Percentiles rank a stretch among this genome's conserved stretches.
These are phyloP conservation scores for Tipula lateralis DNA, from an alignment of 2,888 invertebrate genomes.

Conservation along the genomic window DNA sequence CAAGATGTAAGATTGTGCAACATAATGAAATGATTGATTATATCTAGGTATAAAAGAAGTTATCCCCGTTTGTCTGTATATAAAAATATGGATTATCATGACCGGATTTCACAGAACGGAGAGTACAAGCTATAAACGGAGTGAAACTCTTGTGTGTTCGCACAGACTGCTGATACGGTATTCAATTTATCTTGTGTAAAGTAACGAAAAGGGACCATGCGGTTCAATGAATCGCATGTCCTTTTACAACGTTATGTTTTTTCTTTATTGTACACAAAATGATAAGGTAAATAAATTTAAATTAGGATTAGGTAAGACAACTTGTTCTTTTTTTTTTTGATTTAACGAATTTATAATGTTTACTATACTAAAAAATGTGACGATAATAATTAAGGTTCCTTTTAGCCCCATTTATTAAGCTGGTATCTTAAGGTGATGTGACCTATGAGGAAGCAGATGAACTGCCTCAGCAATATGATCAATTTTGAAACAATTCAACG, in stretches of 20 bases:
- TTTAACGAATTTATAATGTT: background rate
- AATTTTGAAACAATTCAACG: too few species aligned
- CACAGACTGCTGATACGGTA: background rate
- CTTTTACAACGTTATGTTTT: background rate
- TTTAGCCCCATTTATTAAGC: too few species aligned
- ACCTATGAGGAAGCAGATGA: too few species aligned
- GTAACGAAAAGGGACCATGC: background rate
- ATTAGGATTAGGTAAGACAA: background rate
- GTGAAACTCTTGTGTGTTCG: background rate
- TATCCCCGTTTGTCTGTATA: background rate
- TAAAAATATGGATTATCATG: conserved; percentile 15
- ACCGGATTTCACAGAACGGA: background rate
- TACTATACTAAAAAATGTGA: too few species aligned
- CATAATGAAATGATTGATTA: background rate
- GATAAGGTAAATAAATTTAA: background rate
- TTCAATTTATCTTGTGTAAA: background rate
- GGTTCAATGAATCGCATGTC: conserved; percentile 19
- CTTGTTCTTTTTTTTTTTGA: background rate
- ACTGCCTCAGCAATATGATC: too few species aligned
- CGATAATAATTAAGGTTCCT: too few species aligned
- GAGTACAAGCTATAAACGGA: background rate
- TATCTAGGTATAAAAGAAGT: background rate
- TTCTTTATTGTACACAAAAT: background rate
- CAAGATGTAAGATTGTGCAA: background rate
- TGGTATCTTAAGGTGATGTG: too few species aligned